Evolutionary conservation across 2,888 invertebrate species (phyloP), one percentile per base, ranked within the genome.

Genomic region (Macrophya alboannulata): DNA sequence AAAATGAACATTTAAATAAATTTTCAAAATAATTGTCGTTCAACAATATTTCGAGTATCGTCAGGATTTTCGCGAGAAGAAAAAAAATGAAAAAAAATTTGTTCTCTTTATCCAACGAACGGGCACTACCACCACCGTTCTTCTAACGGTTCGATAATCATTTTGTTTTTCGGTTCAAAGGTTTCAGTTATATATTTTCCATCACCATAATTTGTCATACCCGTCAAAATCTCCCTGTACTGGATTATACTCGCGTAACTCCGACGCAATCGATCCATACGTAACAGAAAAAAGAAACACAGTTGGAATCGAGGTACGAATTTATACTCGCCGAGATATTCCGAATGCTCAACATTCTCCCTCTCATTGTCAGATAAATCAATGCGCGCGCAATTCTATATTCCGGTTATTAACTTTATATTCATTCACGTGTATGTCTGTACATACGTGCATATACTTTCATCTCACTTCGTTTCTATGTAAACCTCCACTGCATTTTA

Each of bases 241-340:
- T 17, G 37, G 15, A 15, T 68, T 51, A 51, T 31, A 31, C 31
- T 31, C 31, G n/a, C 31, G n/a, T n/a, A 68, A 37, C 37, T 68
- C 37, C 37, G 68, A 68, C 68, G 68, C 68, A 68, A 68, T 68
- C 37, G 68, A 37, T 68, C 17, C 68, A 68, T 37, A 37, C 68
- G 37, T 25, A 37, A 68, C 5, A 68, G 17, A 17, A 68, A 12
- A 2, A 68, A 37, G 15, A 12, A n/a, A n/a, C n/a, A 17, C 12
- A 37, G 68, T 68, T 37, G 1, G 37, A 37, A 31, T 68, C 17
- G 15, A 37, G 68, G 68, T 15, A 68, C 68, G 68, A 68, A 68
- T 68, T 55, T 55, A n/a, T 68, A 68, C 68, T 68, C 68, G 37
- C 17, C 12, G 37, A 37, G 17, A 68, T 37, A 68, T 68, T 37